These are phyloP conservation scores for Aphyosemion australe DNA, from an alignment of 2,113 vertebrate genomes.

Conservation along the genomic window DNA sequence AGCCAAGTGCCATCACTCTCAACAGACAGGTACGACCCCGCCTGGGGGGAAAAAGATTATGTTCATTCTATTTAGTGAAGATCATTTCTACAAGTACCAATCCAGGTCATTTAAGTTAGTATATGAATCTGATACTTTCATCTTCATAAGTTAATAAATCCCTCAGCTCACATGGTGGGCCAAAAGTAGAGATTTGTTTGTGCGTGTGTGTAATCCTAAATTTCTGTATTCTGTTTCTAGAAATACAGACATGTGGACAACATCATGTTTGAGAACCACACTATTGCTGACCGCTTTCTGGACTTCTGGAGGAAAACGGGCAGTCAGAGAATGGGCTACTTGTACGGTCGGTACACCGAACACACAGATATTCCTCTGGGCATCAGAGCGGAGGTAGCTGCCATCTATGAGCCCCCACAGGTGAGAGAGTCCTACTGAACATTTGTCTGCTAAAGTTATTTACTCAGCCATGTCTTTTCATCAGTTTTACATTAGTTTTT, in stretches of 20 bases:
- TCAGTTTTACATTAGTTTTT: background rate
- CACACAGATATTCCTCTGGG: constrained; percentile 98
- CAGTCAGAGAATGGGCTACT: constrained; percentile 91
- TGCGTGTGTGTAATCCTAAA: background rate
- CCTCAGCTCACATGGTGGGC: too few relatives aligned
- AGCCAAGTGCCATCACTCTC: constrained; percentile 96
- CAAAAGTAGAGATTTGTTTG: too few relatives aligned
- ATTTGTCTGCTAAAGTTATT: too few relatives aligned
- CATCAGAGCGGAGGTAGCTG: constrained; percentile 93
- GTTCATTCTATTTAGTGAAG: background rate
- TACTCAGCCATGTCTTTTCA: fast-evolving
- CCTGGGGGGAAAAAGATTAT: fast-evolving
- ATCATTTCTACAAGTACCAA: too few relatives aligned
- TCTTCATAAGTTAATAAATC: too few relatives aligned
- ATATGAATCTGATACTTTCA: too few relatives aligned
- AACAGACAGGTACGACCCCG: constrained; percentile 87
- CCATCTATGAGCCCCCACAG: constrained; percentile 98
- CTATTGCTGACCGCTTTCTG: constrained; percentile 96
- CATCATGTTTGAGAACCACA: constrained; percentile 99
- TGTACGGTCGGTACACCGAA: constrained; percentile 95
- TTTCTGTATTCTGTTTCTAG: constrained; percentile 64
- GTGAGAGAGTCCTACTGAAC: constrained; percentile 59
- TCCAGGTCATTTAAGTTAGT: too few relatives aligned
- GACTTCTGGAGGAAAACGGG: constrained; percentile 99
- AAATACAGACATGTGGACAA: constrained; percentile 99